Conservation (phyloP, 2,797 vertebrate species). For the Chromobotia macracanthus region DNA sequence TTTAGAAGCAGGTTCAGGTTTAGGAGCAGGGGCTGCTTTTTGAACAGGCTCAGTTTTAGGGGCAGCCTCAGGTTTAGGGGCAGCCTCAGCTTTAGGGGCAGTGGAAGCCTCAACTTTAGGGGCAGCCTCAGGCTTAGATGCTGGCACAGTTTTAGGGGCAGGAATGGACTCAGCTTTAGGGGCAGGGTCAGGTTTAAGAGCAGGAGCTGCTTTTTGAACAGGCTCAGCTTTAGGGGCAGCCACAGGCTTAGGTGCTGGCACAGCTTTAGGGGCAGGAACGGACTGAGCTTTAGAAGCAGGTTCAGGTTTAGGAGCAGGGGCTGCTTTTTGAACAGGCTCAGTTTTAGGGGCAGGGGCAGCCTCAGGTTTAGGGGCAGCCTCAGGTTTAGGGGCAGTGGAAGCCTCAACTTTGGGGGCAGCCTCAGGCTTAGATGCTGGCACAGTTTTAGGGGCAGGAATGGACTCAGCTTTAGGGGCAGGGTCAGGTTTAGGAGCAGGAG, state of each 20-base stretch:
- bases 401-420: background rate
- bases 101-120: slow-evolving; percentile 2
- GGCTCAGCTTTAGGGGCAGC: slow-evolving; percentile 24
- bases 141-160: background rate
- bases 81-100: background rate
- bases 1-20: background rate
- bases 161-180: background rate
- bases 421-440: background rate
- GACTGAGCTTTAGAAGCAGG: background rate
- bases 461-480: background rate
- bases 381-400: slow-evolving; percentile 35
- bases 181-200: background rate
- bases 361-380: slow-evolving; percentile 10
- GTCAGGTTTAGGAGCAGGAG: no score
- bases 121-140: background rate
- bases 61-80: background rate
- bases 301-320: slow-evolving; percentile 25
- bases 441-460: background rate
- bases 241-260: background rate
- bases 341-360: background rate
- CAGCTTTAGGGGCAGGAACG: background rate
- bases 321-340: no score
- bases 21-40: slow-evolving; percentile 16
- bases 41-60: background rate
- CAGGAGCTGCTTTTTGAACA: background rate